Evolutionary conservation across 2,888 invertebrate species (phyloP).

Genomic region (Tiliacea aurago): DNA sequence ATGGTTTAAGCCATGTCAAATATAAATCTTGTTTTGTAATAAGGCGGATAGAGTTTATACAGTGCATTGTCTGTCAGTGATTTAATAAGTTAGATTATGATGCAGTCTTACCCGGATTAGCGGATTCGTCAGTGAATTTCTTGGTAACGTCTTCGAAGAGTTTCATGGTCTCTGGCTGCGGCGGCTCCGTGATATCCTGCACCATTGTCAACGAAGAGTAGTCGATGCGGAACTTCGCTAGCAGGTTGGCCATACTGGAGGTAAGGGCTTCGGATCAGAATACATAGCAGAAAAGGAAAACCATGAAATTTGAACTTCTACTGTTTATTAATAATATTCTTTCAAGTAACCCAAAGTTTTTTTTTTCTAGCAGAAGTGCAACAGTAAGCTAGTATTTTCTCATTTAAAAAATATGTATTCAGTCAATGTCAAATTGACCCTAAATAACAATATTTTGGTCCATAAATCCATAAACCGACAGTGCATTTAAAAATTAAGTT

Average conservation of each 20-base stretch:
- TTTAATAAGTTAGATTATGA: neutral
- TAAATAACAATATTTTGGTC: neutral
- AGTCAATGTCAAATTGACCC: neutral
- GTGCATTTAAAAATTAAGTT: neutral
- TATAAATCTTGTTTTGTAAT: no score
- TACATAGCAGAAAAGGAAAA: conserved; percentile 29
- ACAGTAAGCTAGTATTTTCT: neutral
- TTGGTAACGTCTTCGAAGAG: conserved; percentile 94
- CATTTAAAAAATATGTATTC: neutral
- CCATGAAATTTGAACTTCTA: neutral
- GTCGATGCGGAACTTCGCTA: conserved; percentile 98
- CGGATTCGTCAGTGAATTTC: conserved; percentile 90
- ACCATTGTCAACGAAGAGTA: conserved; percentile 98
- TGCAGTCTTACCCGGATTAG: conserved; percentile 73
- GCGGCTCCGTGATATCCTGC: conserved; percentile 96
- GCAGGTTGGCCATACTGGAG: conserved; percentile 96
- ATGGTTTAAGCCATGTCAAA: no score
- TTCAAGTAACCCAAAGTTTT: neutral
- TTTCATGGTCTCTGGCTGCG: conserved; percentile 93
- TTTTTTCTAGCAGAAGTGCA: neutral
- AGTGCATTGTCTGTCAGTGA: neutral
- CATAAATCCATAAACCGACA: no score
- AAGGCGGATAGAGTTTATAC: neutral
- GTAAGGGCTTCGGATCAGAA: conserved; percentile 20
- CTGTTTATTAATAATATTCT: neutral